Evolutionary conservation across 1,140 invertebrate genomes (phyloP), one percentile per base, ranked within the genome.

Genomic region (Telenomus remus): DNA sequence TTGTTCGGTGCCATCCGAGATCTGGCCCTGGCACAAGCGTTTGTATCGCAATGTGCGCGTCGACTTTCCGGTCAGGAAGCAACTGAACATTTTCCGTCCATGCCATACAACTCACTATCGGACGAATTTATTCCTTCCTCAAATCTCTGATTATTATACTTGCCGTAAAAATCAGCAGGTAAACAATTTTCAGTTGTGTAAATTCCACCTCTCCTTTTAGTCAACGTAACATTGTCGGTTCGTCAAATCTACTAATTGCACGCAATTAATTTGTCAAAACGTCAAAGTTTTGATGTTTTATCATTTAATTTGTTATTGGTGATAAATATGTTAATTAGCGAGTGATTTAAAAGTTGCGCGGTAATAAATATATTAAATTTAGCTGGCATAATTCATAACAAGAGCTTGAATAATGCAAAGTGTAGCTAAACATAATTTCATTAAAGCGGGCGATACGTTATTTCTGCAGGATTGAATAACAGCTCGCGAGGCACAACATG

Each of bases 61-160:
- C 68, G 64, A 73, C 72, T 79, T 84, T 84, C 82, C 83, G 82
- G 80, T 80, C 78, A 74, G 81, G 74, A 82, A 80, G 77, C 70
- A 83, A 72, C 79, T 79, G 74, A 75, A 68, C 82, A 76, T 85
- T 85, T 84, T 80, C 80, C 76, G 78, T 60, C 80, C 76, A 84
- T 85, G 81, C 81, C 82, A 84, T 83, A 83, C 82, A 35, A 10
- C 2, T 81, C 78, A 78, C 69, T 82, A 78, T 82, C 80, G 83
- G 84, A 84, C 83, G 84, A 84, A 79, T 84, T 81, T 79, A 70
- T 71, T 76, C 73, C 73, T 53, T 73, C 75, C n/a, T 39, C 37
- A 9, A 11, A 9, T 39, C n/a, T 39, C 1, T 9, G 37, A 11
- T 39, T 39, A 2, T 39, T 39, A n/a, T n/a, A 3, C 37, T n/a